Percentiles rank a stretch among this genome's conserved stretches.
These are phyloP conservation scores for Tupaia chinensis DNA, from an alignment of 2,113 vertebrate genomes.

Conservation along the genomic window DNA sequence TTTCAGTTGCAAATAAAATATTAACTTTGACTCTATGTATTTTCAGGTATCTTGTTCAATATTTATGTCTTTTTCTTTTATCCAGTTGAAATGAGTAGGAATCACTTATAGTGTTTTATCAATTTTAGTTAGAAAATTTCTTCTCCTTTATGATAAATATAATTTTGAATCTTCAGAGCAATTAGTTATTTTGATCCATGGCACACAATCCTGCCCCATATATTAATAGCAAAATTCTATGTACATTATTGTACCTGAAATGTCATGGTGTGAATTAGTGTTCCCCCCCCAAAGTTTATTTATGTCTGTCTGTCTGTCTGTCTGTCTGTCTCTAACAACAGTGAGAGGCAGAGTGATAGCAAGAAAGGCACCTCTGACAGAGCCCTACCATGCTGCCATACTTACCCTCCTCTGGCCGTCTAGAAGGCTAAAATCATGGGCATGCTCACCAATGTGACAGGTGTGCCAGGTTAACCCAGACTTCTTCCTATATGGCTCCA, in stretches of 20 bases:
- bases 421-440: too few relatives aligned
- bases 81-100: constrained; percentile 55
- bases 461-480: too few relatives aligned
- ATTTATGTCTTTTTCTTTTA: constrained; percentile 61
- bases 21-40: background rate
- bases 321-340: too few relatives aligned
- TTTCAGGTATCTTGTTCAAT: constrained; percentile 45
- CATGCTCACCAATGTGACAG: too few relatives aligned
- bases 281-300: background rate
- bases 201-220: background rate
- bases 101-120: constrained; percentile 58
- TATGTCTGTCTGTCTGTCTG: too few relatives aligned
- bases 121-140: constrained; percentile 61
- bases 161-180: constrained; percentile 48
- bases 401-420: too few relatives aligned
- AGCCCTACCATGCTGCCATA: too few relatives aligned
- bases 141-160: constrained; percentile 57
- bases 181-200: constrained; percentile 61
- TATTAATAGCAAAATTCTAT: constrained; percentile 4
- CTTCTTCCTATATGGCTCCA: too few relatives aligned
- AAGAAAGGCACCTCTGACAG: too few relatives aligned
- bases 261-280: background rate
- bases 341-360: too few relatives aligned
- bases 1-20: constrained; percentile 69
- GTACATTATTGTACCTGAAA: background rate